These are phyloP conservation scores for Rousettus madagascariensis DNA, from an alignment of 2,797 vertebrate genomes.

Conservation along the genomic window DNA sequence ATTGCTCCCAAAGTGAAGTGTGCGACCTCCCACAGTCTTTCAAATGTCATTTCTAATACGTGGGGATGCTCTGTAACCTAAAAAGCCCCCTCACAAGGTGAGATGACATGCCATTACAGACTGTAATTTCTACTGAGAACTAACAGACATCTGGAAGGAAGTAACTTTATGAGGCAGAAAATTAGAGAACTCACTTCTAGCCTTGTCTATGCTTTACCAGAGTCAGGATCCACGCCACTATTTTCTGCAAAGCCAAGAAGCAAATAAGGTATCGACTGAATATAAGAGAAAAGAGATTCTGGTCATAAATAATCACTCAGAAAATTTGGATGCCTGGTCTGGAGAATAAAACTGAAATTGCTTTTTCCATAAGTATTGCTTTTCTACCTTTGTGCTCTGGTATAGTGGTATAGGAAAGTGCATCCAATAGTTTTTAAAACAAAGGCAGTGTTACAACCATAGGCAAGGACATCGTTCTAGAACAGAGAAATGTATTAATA, in stretches of 20 bases:
- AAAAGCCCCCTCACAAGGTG: background rate
- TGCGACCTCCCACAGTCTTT: background rate
- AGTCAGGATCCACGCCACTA: background rate
- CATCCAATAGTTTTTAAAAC: background rate
- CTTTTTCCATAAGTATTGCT: background rate
- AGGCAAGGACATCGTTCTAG: background rate
- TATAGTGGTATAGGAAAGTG: background rate
- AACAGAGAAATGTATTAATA: background rate
- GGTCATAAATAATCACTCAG: constrained; percentile 8
- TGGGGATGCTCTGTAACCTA: background rate
- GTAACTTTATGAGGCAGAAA: constrained; percentile 70
- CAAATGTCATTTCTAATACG: background rate
- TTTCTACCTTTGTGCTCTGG: background rate
- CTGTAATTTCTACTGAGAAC: constrained; percentile 18
- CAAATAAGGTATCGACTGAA: constrained; percentile 32
- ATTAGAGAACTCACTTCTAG: constrained; percentile 40
- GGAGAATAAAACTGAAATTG: background rate
- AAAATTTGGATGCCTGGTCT: background rate
- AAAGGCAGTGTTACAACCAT: background rate
- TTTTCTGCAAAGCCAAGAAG: constrained; percentile 45
- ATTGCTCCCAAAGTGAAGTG: background rate
- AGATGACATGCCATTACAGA: background rate
- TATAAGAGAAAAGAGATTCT: constrained; percentile 27
- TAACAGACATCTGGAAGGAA: constrained; percentile 13
- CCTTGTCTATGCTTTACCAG: background rate